Conservation (phyloP, 53 echinoderm and acorn worm species). For the Antedon mediterranea region DNA sequence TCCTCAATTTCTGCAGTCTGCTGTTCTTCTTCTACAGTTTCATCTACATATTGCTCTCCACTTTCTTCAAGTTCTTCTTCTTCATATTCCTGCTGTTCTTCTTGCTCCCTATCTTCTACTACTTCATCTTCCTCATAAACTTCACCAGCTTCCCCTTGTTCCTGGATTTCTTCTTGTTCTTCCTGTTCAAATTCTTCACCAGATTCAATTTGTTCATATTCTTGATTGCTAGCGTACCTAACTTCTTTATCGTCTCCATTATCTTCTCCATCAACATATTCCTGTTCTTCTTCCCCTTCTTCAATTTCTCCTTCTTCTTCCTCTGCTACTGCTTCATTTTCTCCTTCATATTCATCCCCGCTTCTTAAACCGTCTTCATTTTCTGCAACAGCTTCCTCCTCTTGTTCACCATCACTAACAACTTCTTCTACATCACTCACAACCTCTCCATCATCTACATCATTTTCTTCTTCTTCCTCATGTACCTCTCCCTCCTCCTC, state of each 20-base stretch:
- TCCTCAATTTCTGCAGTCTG: slow-evolving; percentile 15
- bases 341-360: slow-evolving; percentile 13
- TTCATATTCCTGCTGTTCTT: slow-evolving; percentile 5
- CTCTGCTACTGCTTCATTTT: slow-evolving; percentile 23
- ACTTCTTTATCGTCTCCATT: slow-evolving; percentile 12
- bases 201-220: slow-evolving; percentile 6
- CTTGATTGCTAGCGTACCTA: slow-evolving; percentile 8
- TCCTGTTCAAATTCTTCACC: slow-evolving; percentile 5
- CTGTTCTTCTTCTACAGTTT: slow-evolving; percentile 5
- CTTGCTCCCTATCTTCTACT: slow-evolving; percentile 10
- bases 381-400: slow-evolving; percentile 3
- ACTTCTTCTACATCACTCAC: background rate
- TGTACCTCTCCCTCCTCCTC: background rate
- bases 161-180: background rate
- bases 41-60: slow-evolving; percentile 11
- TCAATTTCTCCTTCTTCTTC: slow-evolving; percentile 33
- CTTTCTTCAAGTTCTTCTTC: slow-evolving; percentile 12
- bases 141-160: slow-evolving; percentile 5
- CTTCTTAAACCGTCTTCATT: slow-evolving; percentile 13
- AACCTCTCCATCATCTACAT: background rate
- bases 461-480: slow-evolving; percentile 7
- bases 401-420: background rate
- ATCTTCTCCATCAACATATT: slow-evolving; percentile 16
- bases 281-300: slow-evolving; percentile 12
- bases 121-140: background rate